Evolutionary conservation across 2,888 invertebrate genomes (phyloP).

Genomic region (Mesorhabditis belari): DNA sequence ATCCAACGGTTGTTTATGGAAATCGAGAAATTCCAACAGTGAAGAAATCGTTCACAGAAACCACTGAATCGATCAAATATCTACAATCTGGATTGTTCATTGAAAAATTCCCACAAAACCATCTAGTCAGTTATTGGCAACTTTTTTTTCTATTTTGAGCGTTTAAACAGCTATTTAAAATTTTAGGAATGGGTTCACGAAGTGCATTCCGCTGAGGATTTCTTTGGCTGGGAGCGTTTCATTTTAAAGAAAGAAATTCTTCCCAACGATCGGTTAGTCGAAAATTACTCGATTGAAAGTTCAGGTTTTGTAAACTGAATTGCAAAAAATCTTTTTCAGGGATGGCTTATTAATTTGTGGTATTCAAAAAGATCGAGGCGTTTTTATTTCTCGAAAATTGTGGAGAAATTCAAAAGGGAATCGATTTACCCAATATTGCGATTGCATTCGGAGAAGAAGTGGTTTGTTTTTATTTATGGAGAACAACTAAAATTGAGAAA

Average conservation of each 20-base stretch:
- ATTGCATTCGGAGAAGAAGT: background rate
- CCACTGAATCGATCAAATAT: too few relatives aligned
- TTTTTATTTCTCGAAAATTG: background rate
- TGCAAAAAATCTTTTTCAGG: background rate
- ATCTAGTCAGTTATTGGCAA: too few relatives aligned
- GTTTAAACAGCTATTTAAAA: too few relatives aligned
- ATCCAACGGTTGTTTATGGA: too few relatives aligned
- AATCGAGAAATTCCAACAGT: too few relatives aligned
- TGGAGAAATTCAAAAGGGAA: background rate
- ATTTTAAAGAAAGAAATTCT: background rate
- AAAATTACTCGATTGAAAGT: too few relatives aligned
- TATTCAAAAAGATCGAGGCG: background rate
- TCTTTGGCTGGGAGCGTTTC: background rate
- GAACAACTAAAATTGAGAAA: too few relatives aligned
- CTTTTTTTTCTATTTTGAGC: too few relatives aligned
- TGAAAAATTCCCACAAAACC: too few relatives aligned
- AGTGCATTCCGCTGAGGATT: background rate
- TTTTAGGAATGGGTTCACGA: background rate
- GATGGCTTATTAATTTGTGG: background rate
- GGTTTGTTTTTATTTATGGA: too few relatives aligned
- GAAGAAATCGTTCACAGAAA: too few relatives aligned
- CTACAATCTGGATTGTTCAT: too few relatives aligned
- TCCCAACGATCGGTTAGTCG: background rate
- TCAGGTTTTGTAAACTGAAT: background rate
- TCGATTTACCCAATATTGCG: background rate